Base-by-base conservation (phyloP, 2,113 vertebrate species). In the Barnardius zonarius region DNA sequence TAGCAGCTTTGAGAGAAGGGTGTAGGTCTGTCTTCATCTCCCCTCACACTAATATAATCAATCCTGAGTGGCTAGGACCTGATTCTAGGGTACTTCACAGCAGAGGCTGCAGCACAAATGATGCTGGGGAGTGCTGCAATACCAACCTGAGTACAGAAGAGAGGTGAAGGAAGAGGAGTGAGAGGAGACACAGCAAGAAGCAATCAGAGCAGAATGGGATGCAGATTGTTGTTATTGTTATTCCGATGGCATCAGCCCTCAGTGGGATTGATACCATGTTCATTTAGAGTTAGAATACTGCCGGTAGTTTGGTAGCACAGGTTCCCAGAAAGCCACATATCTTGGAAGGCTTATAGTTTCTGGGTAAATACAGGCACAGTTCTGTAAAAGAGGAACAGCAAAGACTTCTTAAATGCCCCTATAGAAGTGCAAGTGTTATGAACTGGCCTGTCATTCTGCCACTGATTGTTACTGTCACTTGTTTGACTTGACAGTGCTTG, bases 381-480 rank as follows among this genome's bases (percentile, higher is more conserved):
- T 78, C 43, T 84, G 25, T 62, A 41, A 72, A 88, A 70, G 48
- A 22, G 51, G 35, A 80, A 13, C 33, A 91, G 16, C 13, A n/a
- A 69, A 64, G 62, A 24, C 72, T 83, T 94, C 84, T 78, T 39
- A 75, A 63, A 18, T 92, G 76, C 28, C 73, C 64, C 69, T 79
- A 1, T 81, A 57, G 75, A 95, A 88, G 93, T 86, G 66, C 49
- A 75, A 94, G 84, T 66, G 84, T 48, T 84, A 84, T 88, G 90
- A 93, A 86, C 83, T 62, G 83, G 69, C 64, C 57, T 96, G 80
- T 93, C 92, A 92, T 91, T 93, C 80, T 91, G 93, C 66, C 86
- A 62, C 80, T 91, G 73, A 68, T 90, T 3, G 17, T 96, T 92
- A 82, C 27, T 73, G 80, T 92, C 90, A 84, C 37, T 88, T 72